phyloP scores from a whole-genome alignment of 2,113 vertebrate genomes.

The Alosa alosa region DNA sequence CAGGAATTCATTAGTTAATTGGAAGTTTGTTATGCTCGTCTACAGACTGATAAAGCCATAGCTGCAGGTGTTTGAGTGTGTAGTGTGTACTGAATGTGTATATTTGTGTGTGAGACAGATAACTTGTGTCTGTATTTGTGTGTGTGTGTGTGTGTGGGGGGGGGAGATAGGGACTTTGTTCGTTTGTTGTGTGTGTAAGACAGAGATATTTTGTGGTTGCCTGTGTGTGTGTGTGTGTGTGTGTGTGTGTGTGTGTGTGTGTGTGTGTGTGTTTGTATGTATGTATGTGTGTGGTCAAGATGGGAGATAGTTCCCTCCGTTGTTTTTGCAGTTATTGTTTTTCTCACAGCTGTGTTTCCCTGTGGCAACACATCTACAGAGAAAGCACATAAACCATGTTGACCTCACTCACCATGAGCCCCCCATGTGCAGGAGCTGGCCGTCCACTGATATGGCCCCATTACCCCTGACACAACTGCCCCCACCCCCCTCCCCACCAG shows the following conservation, averaged over 20 bases:
- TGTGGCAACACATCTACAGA: not conserved
- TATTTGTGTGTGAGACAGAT: not conserved
- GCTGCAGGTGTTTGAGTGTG: not conserved
- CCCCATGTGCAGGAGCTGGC: not conserved
- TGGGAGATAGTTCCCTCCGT: not conserved
- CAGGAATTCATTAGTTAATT: too few species aligned
- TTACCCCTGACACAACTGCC: not conserved
- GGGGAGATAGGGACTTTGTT: too few species aligned
- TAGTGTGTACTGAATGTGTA: not conserved
- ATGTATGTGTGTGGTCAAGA: not conserved
- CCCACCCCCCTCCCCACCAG: not conserved
- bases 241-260: constrained; percentile 10
- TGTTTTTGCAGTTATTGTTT: constrained; percentile 6
- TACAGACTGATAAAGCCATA: not conserved
- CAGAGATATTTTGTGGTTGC: not conserved
- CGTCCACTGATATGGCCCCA: not conserved
- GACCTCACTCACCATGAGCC: too few species aligned
- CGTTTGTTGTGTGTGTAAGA: too few species aligned
- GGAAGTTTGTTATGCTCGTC: too few species aligned
- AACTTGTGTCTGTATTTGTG: not conserved
- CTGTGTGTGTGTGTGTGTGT: not conserved
- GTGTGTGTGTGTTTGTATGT: not conserved
- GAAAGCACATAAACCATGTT: not conserved
- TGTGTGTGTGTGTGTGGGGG: not conserved
- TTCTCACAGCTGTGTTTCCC: constrained; percentile 8